Base-by-base conservation (phyloP, 2,113 vertebrate genomes). In the Poecile atricapillus region DNA sequence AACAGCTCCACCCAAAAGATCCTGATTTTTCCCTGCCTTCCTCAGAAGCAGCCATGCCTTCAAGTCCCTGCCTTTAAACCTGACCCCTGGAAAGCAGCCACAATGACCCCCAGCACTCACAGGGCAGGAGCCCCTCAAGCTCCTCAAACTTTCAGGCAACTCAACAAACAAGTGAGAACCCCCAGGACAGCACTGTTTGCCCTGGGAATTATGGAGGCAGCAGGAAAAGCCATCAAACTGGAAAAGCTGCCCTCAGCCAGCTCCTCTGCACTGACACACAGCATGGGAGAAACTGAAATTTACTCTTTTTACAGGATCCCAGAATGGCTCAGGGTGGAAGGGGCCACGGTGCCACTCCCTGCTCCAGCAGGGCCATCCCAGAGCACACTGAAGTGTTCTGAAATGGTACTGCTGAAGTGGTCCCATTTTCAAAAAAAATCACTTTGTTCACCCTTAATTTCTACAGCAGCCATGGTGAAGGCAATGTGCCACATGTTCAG, bases 231-330 rank as follows among this genome's bases (percentile, higher is more conserved):
- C 81, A 43, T 3, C 35, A 19, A 4, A 37, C 0, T 14, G 46
- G 31, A 22, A 35, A n/a, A 62, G 52, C 82, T 63, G 78, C 59
- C 35, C 35, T 62, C 25, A 4, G 0, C 25, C 75, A 62, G 8
- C 30, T 31, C 4, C 62, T 35, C 39, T 13, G 43, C 69, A n/a
- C 43, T 4, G 37, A 11, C 69, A 24, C 53, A 9, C 70, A 13
- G 3, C 47, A 5, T 1, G 0, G 55, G 28, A 7, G 5, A 33
- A 4, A 24, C 31, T 3, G 0, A 37, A 8, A 4, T 15, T 52
- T 55, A 7, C 1, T 46, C 37, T 1, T 23, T 19, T 62, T 14
- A 0, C 8, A 23, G 69, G 23, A n/a, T 13, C 60, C 60, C 53
- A 39, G 60, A 7, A 17, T 6, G 62, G 60, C 0, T 46, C 67